Conservation (phyloP, 2,888 invertebrate species). For the Actias luna region DNA sequence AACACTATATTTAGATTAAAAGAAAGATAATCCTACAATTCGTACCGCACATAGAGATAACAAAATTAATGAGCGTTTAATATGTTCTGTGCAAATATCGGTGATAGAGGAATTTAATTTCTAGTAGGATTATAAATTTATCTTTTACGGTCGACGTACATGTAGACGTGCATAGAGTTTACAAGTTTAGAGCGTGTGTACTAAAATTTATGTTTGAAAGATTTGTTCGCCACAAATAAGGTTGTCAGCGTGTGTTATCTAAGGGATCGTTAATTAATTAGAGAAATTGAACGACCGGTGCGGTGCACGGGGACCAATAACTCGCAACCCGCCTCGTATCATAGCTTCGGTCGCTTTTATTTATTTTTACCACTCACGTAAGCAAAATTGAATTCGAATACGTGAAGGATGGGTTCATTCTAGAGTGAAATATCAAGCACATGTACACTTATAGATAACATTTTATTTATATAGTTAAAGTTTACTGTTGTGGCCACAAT, state of each 20-base stretch:
- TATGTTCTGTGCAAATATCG: slow-evolving; percentile 46
- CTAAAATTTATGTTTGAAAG: slow-evolving; percentile 79
- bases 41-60: slow-evolving; percentile 17
- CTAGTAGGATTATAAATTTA: slow-evolving; percentile 56
- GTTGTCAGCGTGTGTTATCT: slow-evolving; percentile 80
- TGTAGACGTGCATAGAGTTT: slow-evolving; percentile 70
- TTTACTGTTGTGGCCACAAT: too few species aligned
- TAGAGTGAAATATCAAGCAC: slow-evolving; percentile 16
- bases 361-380: slow-evolving; percentile 80
- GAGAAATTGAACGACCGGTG: slow-evolving; percentile 80
- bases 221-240: slow-evolving; percentile 82
- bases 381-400: slow-evolving; percentile 77
- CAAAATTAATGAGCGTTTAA: slow-evolving; percentile 37
- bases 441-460: background rate
- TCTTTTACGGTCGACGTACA: slow-evolving; percentile 57
- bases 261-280: slow-evolving; percentile 81
- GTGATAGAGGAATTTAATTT: slow-evolving; percentile 39
- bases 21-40: slow-evolving; percentile 32
- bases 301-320: slow-evolving; percentile 78
- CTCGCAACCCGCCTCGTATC: slow-evolving; percentile 79
- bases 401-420: slow-evolving; percentile 53
- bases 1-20: slow-evolving; percentile 40
- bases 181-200: slow-evolving; percentile 78
- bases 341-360: slow-evolving; percentile 75
- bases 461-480: too few species aligned